These are phyloP conservation scores for Odontophorus gujanensis DNA, from an alignment of 2,113 vertebrate species.

Conservation along the genomic window DNA sequence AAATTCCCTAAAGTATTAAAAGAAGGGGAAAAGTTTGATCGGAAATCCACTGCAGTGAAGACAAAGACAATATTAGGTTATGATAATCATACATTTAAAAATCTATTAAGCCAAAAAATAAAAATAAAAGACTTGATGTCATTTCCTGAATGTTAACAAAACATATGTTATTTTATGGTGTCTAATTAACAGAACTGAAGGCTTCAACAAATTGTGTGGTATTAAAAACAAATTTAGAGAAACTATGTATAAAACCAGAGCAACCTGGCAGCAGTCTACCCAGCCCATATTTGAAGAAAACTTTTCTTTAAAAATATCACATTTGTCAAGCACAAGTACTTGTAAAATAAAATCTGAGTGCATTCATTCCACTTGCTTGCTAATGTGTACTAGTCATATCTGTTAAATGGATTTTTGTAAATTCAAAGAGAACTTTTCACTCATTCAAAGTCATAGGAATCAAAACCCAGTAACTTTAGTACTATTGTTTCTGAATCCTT, in stretches of 20 bases:
- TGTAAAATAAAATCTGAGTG: slow-evolving; percentile 81
- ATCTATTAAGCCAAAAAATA: slow-evolving; percentile 85
- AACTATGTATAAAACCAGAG: slow-evolving; percentile 81
- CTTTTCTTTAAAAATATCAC: slow-evolving; percentile 69
- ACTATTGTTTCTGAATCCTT: slow-evolving; percentile 73
- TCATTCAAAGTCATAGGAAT: slow-evolving; percentile 79
- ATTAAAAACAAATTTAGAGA: slow-evolving; percentile 75
- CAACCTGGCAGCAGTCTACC: slow-evolving; percentile 80
- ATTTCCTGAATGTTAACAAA: slow-evolving; percentile 86
- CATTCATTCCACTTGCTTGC: slow-evolving; percentile 86
- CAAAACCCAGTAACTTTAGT: slow-evolving; percentile 74
- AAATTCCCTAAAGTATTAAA: slow-evolving; percentile 99
- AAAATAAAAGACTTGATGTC: slow-evolving; percentile 81
- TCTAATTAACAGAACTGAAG: slow-evolving; percentile 76
- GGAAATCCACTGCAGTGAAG: slow-evolving; percentile 99
- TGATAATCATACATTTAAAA: slow-evolving; percentile 91
- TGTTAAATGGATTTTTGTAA: slow-evolving; percentile 88
- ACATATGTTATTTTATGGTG: slow-evolving; percentile 79
- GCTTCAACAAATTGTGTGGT: slow-evolving; percentile 76
- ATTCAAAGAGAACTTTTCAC: slow-evolving; percentile 83
- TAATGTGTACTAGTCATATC: slow-evolving; percentile 86
- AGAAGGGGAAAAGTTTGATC: slow-evolving; percentile 99
- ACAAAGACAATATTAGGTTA: slow-evolving; percentile 99
- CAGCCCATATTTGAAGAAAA: slow-evolving; percentile 81
- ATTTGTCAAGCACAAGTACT: slow-evolving; percentile 82